phyloP scores from a whole-genome alignment of 2,888 invertebrate species.

The Nemurella pictetii region DNA sequence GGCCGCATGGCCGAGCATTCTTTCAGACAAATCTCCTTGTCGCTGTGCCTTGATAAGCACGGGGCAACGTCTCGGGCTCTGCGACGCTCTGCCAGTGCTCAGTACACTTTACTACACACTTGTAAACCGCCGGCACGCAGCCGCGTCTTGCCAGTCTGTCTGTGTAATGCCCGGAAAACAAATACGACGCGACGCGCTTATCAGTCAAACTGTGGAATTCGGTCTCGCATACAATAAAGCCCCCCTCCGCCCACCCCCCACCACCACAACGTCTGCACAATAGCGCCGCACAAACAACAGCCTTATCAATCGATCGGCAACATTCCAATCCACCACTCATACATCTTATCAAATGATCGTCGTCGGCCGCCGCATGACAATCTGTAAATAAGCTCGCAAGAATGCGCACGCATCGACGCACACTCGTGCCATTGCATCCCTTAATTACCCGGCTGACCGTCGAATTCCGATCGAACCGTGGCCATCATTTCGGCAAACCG shows the following conservation, averaged over 20 bases:
- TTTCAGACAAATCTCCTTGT: background rate
- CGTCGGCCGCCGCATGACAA: background rate
- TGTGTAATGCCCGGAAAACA: background rate
- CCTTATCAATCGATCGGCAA: background rate
- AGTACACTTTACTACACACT: background rate
- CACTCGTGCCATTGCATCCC: background rate
- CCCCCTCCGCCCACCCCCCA: background rate
- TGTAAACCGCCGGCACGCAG: background rate
- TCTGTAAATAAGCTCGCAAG: background rate
- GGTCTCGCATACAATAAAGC: background rate
- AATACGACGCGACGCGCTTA: background rate
- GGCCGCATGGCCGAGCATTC: background rate
- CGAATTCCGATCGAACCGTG: background rate
- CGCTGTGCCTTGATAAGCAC: background rate
- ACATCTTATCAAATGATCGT: background rate
- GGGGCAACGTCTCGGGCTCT: too few relatives aligned
- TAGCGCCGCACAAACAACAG: background rate
- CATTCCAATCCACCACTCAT: background rate
- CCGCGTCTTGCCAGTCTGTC: background rate
- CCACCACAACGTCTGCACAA: background rate
- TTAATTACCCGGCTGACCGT: background rate
- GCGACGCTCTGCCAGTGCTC: too few relatives aligned
- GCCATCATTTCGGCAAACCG: background rate
- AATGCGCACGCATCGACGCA: background rate
- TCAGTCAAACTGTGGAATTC: background rate